Evolutionary conservation across 2,888 invertebrate species (phyloP).

Genomic region (Sepiola atlantica): DNA sequence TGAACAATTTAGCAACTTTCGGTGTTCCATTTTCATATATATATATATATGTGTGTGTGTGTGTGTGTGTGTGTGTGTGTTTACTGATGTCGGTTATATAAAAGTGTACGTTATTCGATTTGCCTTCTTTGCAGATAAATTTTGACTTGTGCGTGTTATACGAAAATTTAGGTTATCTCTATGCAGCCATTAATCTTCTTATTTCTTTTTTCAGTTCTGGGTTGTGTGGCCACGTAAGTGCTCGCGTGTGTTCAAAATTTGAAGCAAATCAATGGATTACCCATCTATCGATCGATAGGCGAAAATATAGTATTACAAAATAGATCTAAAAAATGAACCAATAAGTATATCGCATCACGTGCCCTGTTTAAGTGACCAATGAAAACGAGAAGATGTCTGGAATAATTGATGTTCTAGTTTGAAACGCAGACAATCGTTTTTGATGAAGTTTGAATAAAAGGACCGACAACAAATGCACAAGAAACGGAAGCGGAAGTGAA

Average conservation of each 20-base stretch:
- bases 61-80: no score
- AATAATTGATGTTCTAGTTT: background rate
- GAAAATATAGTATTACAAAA: background rate
- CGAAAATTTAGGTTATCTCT: no score
- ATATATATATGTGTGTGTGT: no score
- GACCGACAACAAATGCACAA: background rate
- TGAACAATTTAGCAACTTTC: no score
- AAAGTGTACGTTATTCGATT: no score
- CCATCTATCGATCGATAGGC: background rate
- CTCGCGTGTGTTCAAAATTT: background rate
- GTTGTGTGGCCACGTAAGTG: background rate
- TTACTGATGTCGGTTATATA: no score
- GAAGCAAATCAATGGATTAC: background rate
- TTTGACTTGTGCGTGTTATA: no score
- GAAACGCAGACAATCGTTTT: background rate
- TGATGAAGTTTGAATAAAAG: background rate
- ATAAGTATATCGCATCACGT: background rate
- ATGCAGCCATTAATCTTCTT: no score
- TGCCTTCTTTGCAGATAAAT: no score
- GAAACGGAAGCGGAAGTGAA: background rate
- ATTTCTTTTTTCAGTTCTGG: no score
- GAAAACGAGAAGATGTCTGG: background rate
- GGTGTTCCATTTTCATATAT: no score
- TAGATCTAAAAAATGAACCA: background rate
- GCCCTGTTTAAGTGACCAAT: background rate